A percentile compares a stretch with the other conserved stretches of the same genome.
phyloP scores from a whole-genome alignment of 2,797 vertebrate species.

The Paratrypauchen microcephalus region DNA sequence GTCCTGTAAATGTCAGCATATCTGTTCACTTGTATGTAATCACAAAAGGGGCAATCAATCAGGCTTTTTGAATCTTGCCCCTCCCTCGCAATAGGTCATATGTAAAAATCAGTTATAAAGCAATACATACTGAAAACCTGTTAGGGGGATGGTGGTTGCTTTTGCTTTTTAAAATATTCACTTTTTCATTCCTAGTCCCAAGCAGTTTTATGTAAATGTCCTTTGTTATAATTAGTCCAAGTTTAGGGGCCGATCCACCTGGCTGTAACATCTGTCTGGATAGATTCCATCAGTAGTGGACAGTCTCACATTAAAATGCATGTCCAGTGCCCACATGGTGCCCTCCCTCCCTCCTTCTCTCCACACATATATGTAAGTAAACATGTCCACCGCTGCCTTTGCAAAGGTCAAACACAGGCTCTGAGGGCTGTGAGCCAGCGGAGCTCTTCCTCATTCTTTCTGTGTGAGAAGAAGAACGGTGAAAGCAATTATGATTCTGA shows the following conservation, averaged over 20 bases:
- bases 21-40: not conserved
- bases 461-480: not conserved
- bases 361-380: constrained; percentile 12
- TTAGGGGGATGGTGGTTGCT: not conserved
- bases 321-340: constrained; percentile 7
- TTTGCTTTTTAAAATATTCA: not conserved
- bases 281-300: constrained; percentile 7
- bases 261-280: constrained; percentile 9
- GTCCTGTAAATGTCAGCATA: constrained; percentile 5
- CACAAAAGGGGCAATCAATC: not conserved
- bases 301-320: constrained; percentile 14
- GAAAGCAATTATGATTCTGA: not conserved
- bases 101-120: not conserved
- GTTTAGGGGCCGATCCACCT: constrained; percentile 1
- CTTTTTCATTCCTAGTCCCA: constrained; percentile 12
- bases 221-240: constrained; percentile 3
- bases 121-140: not conserved
- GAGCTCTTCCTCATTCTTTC: not conserved
- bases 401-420: constrained; percentile 17
- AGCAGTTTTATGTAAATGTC: constrained; percentile 21
- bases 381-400: constrained; percentile 9
- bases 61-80: not conserved
- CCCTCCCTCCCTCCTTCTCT: not conserved
- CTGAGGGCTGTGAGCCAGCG: not conserved
- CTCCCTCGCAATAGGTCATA: constrained; percentile 9